These are phyloP conservation scores for Drosophila parabipectinata DNA, from an alignment of 1,140 invertebrate species.

Conservation along the genomic window DNA sequence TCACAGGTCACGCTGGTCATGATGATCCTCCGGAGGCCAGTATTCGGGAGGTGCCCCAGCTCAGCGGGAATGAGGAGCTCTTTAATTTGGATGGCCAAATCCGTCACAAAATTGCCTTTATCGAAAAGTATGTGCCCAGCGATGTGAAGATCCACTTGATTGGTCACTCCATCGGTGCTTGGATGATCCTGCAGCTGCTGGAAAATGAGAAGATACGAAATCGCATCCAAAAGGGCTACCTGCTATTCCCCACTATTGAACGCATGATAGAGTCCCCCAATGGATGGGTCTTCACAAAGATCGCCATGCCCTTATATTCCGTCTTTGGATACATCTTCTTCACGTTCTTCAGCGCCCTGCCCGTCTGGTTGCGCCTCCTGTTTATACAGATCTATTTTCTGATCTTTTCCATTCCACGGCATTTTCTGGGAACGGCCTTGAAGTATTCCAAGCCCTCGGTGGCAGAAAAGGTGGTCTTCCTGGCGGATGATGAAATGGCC, in stretches of 20 bases:
- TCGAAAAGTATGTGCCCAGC: slow-evolving; percentile 88
- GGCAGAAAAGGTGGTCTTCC: slow-evolving; percentile 85
- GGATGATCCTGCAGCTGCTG: slow-evolving; percentile 91
- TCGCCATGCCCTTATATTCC: slow-evolving; percentile 71
- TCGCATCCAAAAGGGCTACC: slow-evolving; percentile 86
- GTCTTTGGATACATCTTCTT: slow-evolving; percentile 77
- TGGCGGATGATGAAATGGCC: slow-evolving; percentile 88
- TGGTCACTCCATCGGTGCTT: slow-evolving; percentile 93
- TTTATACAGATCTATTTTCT: slow-evolving; percentile 85
- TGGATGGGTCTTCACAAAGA: slow-evolving; percentile 87
- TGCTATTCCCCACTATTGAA: slow-evolving; percentile 94
- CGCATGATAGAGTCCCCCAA: slow-evolving; percentile 89
- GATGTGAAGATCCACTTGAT: slow-evolving; percentile 89
- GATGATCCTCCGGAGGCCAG: slow-evolving; percentile 85
- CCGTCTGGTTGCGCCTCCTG: slow-evolving; percentile 84
- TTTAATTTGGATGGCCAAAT: slow-evolving; percentile 91
- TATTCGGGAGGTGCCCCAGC: slow-evolving; percentile 82
- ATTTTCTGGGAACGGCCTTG: slow-evolving; percentile 83
- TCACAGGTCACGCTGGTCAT: slow-evolving; percentile 88
- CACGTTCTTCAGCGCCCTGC: slow-evolving; percentile 85
- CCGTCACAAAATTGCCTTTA: slow-evolving; percentile 91
- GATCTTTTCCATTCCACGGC: slow-evolving; percentile 84
- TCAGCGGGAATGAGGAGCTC: slow-evolving; percentile 85
- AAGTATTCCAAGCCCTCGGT: slow-evolving; percentile 85
- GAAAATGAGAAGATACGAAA: slow-evolving; percentile 85